Conservation (phyloP, 2,113 vertebrate genomes). For the Geococcyx californianus region DNA sequence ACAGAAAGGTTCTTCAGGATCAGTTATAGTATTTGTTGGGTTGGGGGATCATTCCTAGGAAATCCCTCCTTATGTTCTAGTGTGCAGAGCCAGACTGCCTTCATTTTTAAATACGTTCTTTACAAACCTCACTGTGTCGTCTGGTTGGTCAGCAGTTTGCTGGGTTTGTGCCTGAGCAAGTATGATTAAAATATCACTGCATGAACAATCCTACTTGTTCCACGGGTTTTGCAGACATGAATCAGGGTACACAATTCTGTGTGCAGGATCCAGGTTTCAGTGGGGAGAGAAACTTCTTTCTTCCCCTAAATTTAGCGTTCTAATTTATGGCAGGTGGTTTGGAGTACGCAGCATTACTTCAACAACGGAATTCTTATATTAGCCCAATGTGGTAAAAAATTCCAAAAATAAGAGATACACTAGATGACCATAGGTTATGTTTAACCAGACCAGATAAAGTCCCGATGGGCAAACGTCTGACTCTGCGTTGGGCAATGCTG, state of each 20-base stretch:
- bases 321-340: background rate
- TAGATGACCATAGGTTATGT: rapidly evolving
- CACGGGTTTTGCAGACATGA: background rate
- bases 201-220: background rate
- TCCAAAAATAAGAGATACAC: background rate
- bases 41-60: constrained; percentile 12
- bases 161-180: background rate
- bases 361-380: background rate
- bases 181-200: background rate
- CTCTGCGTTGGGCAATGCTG: background rate
- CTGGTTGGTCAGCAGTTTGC: background rate
- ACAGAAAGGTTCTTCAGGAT: background rate
- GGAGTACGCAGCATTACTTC: background rate
- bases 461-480: background rate
- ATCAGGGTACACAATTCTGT: background rate
- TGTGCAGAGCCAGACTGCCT: background rate
- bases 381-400: background rate
- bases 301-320: background rate
- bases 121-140: background rate
- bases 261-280: background rate
- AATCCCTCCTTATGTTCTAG: background rate
- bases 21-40: background rate
- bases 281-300: background rate
- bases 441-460: background rate
- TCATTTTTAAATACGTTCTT: background rate